Percentiles rank a stretch among this genome's conserved stretches.
Evolutionary conservation across 2,797 vertebrate genomes (phyloP).

Genomic region (Odontamblyopus lacepedii): DNA sequence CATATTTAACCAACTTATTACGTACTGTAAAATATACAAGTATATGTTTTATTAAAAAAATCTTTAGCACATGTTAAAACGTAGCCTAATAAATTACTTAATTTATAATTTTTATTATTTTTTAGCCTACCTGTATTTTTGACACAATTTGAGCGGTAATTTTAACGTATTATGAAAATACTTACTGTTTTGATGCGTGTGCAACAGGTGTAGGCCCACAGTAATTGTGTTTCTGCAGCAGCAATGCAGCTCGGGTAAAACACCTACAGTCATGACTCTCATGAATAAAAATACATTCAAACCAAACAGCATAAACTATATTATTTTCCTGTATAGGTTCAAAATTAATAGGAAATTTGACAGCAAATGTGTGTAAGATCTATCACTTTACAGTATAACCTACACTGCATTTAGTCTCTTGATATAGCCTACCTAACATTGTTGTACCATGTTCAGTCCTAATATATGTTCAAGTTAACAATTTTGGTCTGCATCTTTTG

Average conservation of each 20-base stretch:
- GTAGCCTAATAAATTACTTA: not conserved
- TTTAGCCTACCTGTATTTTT: not conserved
- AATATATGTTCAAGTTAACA: not conserved
- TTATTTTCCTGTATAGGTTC: not conserved
- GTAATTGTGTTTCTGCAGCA: slow-evolving; percentile 6
- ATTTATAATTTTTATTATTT: not conserved
- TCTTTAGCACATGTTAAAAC: not conserved
- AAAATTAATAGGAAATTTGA: too few species aligned
- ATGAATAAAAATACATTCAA: not conserved
- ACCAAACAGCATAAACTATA: not conserved
- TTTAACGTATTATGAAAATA: not conserved
- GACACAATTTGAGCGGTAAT: not conserved
- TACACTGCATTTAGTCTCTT: not conserved
- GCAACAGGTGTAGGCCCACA: slow-evolving; percentile 58
- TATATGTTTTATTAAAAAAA: not conserved
- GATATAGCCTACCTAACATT: not conserved
- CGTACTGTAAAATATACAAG: not conserved
- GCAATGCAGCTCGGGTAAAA: not conserved
- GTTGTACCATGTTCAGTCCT: not conserved
- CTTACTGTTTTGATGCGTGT: not conserved
- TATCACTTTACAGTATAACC: not conserved
- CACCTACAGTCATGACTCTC: not conserved
- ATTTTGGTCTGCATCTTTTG: not conserved
- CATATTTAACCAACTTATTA: too few species aligned
- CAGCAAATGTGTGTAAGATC: not conserved